Evolutionary conservation across 2,888 invertebrate species (phyloP).

Genomic region (Alitta virens): DNA sequence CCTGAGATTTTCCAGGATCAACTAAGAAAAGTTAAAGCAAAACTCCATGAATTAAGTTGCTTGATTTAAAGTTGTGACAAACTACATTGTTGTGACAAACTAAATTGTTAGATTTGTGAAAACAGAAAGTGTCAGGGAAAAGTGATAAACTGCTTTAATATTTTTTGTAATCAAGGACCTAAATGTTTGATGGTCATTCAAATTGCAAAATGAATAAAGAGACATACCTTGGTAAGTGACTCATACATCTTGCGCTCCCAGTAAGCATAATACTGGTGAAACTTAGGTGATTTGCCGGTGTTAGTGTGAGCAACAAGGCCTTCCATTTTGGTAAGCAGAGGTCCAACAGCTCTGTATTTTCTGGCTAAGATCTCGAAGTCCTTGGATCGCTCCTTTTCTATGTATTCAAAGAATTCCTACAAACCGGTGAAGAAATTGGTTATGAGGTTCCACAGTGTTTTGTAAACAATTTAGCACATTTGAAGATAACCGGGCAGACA

Average conservation of each 20-base stretch:
- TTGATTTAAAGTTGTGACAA: no score
- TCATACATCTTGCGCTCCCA: conserved; percentile 81
- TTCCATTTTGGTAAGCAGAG: conserved; percentile 81
- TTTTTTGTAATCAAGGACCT: no score
- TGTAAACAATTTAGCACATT: not conserved
- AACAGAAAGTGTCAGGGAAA: no score
- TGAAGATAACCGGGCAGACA: no score
- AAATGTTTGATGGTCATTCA: no score
- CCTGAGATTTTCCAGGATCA: conserved; percentile 72
- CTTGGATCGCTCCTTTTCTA: conserved; percentile 70
- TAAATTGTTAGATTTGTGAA: no score
- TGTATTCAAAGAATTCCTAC: conserved; percentile 70
- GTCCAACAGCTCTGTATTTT: conserved; percentile 77
- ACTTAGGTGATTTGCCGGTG: conserved; percentile 71
- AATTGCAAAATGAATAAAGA: no score
- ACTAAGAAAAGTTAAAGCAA: conserved; percentile 38
- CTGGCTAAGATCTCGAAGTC: conserved; percentile 69
- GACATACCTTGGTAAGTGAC: conserved; percentile 64
- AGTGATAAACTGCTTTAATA: no score
- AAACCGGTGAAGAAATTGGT: not conserved
- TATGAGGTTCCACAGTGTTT: not conserved
- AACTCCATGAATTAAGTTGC: no score
- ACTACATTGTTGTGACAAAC: no score
- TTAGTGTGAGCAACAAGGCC: conserved; percentile 77
- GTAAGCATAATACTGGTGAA: conserved; percentile 74